Base-by-base conservation (phyloP, 1,140 invertebrate genomes). In the Zophobas morio region DNA sequence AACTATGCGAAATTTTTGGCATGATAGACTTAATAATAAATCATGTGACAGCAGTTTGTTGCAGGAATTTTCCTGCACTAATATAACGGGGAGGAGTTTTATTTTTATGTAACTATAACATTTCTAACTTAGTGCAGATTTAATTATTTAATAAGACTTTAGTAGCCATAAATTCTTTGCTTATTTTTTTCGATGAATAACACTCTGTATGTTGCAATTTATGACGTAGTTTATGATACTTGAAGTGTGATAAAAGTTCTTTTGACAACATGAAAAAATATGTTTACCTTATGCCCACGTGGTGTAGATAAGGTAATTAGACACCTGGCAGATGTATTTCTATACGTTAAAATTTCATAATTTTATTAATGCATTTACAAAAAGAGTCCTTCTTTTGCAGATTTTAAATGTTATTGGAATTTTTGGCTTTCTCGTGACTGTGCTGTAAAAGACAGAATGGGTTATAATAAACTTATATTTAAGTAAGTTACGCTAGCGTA, bases 141-240 rank as follows among this genome's bases (percentile, higher is more conserved):
- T 66, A 66, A 66, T 66, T 66, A 66, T 66, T 37, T 66, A 66
- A 66, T 66, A 66, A 36, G 39, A 66, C 8, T 66, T 66, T 66
- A 66, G 37, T 66, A 66, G n/a, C 39, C 60, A 40, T 66, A 66
- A 66, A 46, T 8, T 66, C 42, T 66, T 20, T 66, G 8, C 33
- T 66, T 42, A 66, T 60, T 66, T 36, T 20, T 66, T 33, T 20
- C 42, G 5, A 40, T 66, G n/a, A 34, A 34, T 35, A 42, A 66
- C 32, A n/a, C 39, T 51, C 42, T 46, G 3, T 46, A 8, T 60
- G 8, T 33, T 60, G 56, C 34, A 60, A 46, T 46, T 20, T 20
- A 46, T 46, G 42, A 46, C 42, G 39, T 42, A 46, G 0, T 66
- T 66, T 66, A 66, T 66, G 60, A 66, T 42, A n/a, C 20, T 20